Base-by-base conservation (phyloP, 2,888 invertebrate species). In the Schizaphis graminum region DNA sequence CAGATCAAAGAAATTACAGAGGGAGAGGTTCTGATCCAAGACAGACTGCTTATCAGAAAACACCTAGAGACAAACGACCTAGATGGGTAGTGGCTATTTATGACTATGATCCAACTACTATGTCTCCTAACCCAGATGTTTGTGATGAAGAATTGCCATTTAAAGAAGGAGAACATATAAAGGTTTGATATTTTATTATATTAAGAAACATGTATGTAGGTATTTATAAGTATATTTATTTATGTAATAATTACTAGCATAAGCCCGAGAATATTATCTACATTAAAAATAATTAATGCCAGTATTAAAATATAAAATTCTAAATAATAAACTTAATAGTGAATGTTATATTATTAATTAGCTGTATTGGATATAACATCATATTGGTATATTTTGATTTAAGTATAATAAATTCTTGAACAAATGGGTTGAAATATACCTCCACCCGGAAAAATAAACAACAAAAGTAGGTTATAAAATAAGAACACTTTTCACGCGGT, bases 71-170 rank as follows among this genome's bases (percentile, higher is more conserved):
- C 95, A 97, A 97, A 95, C 96, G 97, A 95, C 96, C 97, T 94
- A 96, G 97, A 94, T 97, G 97, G 96, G 99, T 99, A 96, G 97
- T 99, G 94, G 99, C 99, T 21, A 97, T 99, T 95, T 99, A 99
- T 96, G 99, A 99, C 96, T 99, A 99, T 96, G 99, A 99, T 96
- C 99, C 99, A 26, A 97, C 97, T 92, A 98, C 98, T 61, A 99
- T 99, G 99, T 99, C 99, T 95, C 99, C 99, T 0, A 99, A 99
- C 96, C 99, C 99, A 86, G 99, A 99, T 95, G 99, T 98, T 89
- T 98, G 98, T 96, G 99, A 99, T 95, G 99, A 99, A 96, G 99
- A 99, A 96, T 96, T 99, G 95, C 98, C 99, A 28, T 99, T 99
- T 96, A 97, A 98, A 95, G 99, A 99, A 96, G 99, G 99, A 94